Conservation (phyloP, 2,797 vertebrate species). For the Lindbergichthys nudifrons region DNA sequence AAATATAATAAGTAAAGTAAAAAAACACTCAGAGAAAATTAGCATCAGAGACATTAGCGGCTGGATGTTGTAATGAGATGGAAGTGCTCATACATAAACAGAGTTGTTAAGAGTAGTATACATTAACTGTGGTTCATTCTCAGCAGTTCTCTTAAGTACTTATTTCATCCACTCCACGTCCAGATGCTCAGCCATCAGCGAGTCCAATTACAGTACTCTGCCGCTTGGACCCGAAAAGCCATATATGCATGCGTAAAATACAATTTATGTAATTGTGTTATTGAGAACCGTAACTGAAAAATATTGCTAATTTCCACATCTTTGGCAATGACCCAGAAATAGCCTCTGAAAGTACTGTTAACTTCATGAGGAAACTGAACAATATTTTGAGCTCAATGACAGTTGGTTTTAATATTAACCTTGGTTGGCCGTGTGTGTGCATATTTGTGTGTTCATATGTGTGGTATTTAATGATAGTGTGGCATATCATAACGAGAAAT, state of each 20-base stretch:
- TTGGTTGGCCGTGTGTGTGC: conserved; percentile 4
- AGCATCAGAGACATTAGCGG: neutral
- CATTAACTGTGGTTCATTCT: conserved; percentile 8
- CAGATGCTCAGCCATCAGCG: conserved; percentile 22
- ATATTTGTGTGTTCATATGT: conserved; percentile 8
- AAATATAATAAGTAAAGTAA: neutral
- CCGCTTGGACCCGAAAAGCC: neutral
- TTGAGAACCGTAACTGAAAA: neutral
- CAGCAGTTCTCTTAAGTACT: conserved; percentile 13
- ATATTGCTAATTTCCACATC: neutral
- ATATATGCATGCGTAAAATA: neutral
- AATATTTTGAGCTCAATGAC: conserved; percentile 23
- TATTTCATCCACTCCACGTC: conserved; percentile 18
- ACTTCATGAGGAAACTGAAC: conserved; percentile 20
- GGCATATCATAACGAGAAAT: conserved; percentile 69
- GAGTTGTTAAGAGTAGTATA: neutral
- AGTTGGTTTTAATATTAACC: conserved; percentile 36
- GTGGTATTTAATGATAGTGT: conserved; percentile 67
- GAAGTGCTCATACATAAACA: conserved; percentile 3
- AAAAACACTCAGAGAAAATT: neutral
- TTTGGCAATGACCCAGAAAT: neutral
- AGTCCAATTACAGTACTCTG: conserved; percentile 39
- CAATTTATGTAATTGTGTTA: neutral
- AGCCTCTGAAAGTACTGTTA: conserved; percentile 1
- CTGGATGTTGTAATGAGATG: neutral